Conservation (phyloP, 2,113 vertebrate genomes). For the Lepidothrix coronata region DNA sequence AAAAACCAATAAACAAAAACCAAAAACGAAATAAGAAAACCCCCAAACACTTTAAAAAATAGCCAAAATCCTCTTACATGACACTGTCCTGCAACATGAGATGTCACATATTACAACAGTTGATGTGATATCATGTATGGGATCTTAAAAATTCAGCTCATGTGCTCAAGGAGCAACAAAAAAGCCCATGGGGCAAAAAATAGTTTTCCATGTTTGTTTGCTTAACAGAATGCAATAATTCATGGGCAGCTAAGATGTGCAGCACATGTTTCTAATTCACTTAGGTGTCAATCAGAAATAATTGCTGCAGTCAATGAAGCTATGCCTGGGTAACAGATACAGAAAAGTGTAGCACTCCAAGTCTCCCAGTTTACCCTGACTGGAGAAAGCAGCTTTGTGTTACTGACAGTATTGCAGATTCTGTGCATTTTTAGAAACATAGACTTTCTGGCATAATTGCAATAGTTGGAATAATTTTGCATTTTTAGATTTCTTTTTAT, state of each 20-base stretch:
- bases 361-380: neutral
- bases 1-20: too few relatives aligned
- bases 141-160: neutral
- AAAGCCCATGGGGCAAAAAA: neutral
- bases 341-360: neutral
- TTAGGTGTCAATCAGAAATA: conserved; percentile 36
- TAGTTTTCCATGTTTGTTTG: neutral
- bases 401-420: neutral
- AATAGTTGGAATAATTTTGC: neutral
- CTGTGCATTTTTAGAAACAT: neutral
- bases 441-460: neutral
- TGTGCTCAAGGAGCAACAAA: neutral
- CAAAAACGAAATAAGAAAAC: rapidly evolving
- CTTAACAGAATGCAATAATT: neutral
- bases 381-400: neutral
- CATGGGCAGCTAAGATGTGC: neutral
- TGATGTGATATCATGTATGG: rapidly evolving
- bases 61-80: neutral
- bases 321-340: neutral
- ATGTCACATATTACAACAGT: neutral
- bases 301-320: conserved; percentile 5
- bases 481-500: neutral
- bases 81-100: neutral
- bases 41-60: neutral
- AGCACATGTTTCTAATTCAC: neutral